Evolutionary conservation across 2,888 invertebrate genomes (phyloP), one percentile per base, ranked within the genome.

Genomic region (Heliconius hortense): DNA sequence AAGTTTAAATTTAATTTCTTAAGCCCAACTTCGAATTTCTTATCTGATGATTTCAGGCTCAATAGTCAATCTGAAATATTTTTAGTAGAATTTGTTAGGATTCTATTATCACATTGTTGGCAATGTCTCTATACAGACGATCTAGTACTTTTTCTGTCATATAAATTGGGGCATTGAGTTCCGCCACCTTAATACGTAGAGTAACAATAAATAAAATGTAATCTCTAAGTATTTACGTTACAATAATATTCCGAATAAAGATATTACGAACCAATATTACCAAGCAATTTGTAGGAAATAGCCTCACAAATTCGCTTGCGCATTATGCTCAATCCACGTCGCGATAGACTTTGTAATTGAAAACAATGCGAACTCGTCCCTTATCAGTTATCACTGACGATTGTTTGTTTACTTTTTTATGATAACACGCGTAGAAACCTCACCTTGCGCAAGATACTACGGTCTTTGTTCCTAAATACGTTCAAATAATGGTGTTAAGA

Each of bases 391-490:
- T 39, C 59, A 24, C 26, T 35, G 24, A 35, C 35, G 24, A 60
- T 18, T 71, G 60, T 71, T 71, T 71, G 71, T 63, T 72, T 72
- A 63, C 63, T n/a, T 72, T 28, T 73, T 31, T 18, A 56, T n/a
- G 66, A 62, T 67, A n/a, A 64, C 59, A 60, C 60, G 67, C 53
- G 77, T 66, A 73, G 53, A 48, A 59, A 59, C 48, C 35, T 75
- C 48, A 73, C 73, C 66, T 71, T 67, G 68, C 4, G 10, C 2
- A 62, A 67, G 21, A 68, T 31, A 72, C 15, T 7, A 7, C 35
- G 69, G 53, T 69, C 69, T 69, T 69, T 69, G 69, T 69, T 69
- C 18, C 31, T 56, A n/a, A 69, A 56, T 69, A 35, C 56, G 53
- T 53, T 31, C 28, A 60, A 24, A 60, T 60, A 53, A 48, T 4